Base-by-base conservation (phyloP, 2,888 invertebrate species). In the Pseudococcus longispinus region DNA sequence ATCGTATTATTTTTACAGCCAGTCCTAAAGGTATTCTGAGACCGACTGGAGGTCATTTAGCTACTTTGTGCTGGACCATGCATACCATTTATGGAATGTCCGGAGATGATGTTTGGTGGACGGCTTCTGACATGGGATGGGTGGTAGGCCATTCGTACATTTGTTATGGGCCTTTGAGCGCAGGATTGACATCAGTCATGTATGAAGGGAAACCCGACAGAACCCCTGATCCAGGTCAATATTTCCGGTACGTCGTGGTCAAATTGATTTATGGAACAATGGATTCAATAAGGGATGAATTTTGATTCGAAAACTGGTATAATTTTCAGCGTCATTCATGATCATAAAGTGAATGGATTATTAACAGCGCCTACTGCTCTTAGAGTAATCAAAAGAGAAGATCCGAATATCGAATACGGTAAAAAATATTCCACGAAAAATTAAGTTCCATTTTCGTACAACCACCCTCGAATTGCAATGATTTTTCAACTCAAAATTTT, bases 121-220 rank as follows among this genome's bases (percentile, higher is more conserved):
- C 95, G 18, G 96, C 96, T 0, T 97, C 97, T 65, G 95, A 95
- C 90, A 92, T 96, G 85, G 97, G 97, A 15, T 97, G 97, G 97
- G 97, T 98, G 0, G 97, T 98, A 0, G 98, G 98, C 0, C 97
- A 97, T 90, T 97, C 97, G 0, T 98, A 97, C 90, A 97, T 97
- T 89, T 96, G 97, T 90, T 98, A 98, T 89, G 98, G 95, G 0
- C 98, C 98, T 0, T 91, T 98, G 5, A 91, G 96, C 0, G 94
- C 94, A 88, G 96, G 97, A 0, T 92, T 94, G 74, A 97, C 97
- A 0, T 95, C 95, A 84, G 92, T 97, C 26, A 93, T 97, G 92
- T 96, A 96, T 90, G 96, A 98, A 91, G 98, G 98, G 2, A 98
- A 98, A 90, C 98, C 98, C 0, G 97, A 98, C 89, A 94, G 97